Percentiles rank a stretch among this genome's conserved stretches.
Conservation (phyloP, 2,113 vertebrate genomes). For the Urocolius indicus region DNA sequence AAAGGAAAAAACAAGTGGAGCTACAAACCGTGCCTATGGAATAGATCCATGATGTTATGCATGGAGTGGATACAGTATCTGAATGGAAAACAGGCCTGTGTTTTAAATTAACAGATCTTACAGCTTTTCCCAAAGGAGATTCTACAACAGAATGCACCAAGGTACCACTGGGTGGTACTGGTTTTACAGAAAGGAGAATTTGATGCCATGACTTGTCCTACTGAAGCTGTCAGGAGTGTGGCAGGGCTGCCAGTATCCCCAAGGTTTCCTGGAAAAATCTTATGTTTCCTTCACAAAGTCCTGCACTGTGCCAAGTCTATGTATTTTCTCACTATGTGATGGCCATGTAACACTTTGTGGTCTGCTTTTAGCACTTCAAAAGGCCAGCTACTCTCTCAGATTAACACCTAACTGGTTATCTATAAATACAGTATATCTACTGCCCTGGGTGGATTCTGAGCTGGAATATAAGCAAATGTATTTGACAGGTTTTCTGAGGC, state of each 20-base stretch:
- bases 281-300: neutral
- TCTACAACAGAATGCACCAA: neutral
- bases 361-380: conserved; percentile 22
- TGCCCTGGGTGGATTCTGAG: neutral
- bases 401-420: conserved; percentile 12
- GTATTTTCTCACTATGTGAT: neutral
- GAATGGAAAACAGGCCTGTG: neutral
- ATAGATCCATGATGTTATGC: neutral
- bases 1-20: neutral
- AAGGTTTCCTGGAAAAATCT: neutral
- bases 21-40: neutral
- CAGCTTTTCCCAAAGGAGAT: neutral
- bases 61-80: neutral
- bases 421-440: neutral
- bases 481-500: neutral
- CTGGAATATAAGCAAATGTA: neutral
- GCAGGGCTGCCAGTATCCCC: neutral
- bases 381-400: conserved; percentile 8
- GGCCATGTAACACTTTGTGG: neutral
- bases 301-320: neutral
- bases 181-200: neutral
- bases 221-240: neutral
- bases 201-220: neutral
- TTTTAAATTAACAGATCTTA: neutral
- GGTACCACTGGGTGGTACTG: neutral